Conservation (phyloP, 2,113 vertebrate species). For the Mormyrus lacerda region DNA sequence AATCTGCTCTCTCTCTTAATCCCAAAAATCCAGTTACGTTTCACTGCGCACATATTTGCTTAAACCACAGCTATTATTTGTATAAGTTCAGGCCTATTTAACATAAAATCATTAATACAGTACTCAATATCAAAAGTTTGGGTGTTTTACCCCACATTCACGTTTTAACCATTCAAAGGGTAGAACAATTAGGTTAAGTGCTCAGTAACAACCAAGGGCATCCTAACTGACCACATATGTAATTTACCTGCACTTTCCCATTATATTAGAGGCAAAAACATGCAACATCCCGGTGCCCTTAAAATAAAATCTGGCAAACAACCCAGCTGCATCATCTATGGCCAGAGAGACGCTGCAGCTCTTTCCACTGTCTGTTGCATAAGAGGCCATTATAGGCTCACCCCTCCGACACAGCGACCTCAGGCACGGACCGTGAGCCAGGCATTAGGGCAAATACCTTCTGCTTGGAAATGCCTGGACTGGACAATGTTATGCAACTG, state of each 20-base stretch:
- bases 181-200: background rate
- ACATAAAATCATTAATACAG: background rate
- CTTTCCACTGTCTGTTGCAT: background rate
- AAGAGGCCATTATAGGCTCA: background rate
- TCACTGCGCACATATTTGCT: background rate
- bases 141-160: background rate
- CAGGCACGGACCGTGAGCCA: conserved; percentile 10
- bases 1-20: background rate
- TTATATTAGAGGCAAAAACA: background rate
- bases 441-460: conserved; percentile 21
- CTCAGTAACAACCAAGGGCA: background rate
- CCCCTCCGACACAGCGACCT: conserved; percentile 15
- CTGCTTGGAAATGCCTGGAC: conserved; percentile 22
- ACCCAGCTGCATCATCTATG: background rate
- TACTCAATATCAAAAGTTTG: background rate
- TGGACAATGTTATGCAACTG: conserved; percentile 35
- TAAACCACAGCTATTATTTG: background rate
- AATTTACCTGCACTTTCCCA: background rate
- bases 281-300: background rate
- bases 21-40: background rate
- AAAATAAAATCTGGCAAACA: background rate
- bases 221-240: background rate
- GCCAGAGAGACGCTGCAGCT: background rate
- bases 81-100: background rate
- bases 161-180: background rate